Conservation (phyloP, 1,140 invertebrate species). For the Geopemphigus sp. region DNA sequence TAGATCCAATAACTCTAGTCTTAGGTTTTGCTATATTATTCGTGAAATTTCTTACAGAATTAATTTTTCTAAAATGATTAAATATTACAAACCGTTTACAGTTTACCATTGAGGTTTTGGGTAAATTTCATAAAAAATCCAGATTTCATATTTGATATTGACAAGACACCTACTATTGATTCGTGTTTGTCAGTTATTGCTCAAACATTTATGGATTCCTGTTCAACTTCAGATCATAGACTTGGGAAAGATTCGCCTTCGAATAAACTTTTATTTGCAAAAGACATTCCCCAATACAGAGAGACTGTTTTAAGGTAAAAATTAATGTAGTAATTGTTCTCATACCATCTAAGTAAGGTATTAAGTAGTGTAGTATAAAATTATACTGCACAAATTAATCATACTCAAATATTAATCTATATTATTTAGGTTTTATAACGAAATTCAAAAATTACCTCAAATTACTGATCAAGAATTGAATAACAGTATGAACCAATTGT, state of each 20-base stretch:
- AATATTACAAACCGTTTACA: constrained; percentile 55
- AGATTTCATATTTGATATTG: constrained; percentile 94
- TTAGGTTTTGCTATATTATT: no score
- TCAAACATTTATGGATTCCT: constrained; percentile 95
- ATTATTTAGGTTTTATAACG: constrained; percentile 71
- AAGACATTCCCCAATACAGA: constrained; percentile 57
- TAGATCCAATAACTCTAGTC: no score
- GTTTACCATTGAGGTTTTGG: constrained; percentile 92
- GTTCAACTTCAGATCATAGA: constrained; percentile 82
- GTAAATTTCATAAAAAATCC: constrained; percentile 97
- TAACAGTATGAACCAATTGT: constrained; percentile 87
- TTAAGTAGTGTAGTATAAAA: no score
- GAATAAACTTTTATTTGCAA: constrained; percentile 91
- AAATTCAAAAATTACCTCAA: constrained; percentile 78
- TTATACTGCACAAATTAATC: no score
- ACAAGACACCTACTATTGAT: constrained; percentile 88
- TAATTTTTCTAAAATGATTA: not conserved
- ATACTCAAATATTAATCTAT: not conserved
- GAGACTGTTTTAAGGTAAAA: constrained; percentile 70
- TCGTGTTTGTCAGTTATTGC: constrained; percentile 91
- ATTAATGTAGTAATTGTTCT: not conserved
- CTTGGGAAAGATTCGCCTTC: constrained; percentile 92
- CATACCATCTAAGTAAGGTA: constrained; percentile 60
- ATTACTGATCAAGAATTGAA: constrained; percentile 91
- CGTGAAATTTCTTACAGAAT: no score